Evolutionary conservation across 2,888 invertebrate genomes (phyloP).

Genomic region (Xylota segnis): DNA sequence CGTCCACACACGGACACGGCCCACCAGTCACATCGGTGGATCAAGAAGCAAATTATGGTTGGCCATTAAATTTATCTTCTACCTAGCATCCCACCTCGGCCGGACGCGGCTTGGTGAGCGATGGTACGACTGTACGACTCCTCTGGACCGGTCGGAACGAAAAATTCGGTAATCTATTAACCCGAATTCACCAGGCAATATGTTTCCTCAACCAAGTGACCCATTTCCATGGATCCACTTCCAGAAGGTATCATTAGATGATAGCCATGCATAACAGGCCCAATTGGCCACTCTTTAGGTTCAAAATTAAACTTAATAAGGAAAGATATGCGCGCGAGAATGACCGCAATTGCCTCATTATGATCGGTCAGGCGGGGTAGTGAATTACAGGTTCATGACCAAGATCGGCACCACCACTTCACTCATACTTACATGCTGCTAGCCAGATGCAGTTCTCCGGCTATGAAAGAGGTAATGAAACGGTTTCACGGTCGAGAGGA

Average conservation of each 20-base stretch:
- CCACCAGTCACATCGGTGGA: constrained; percentile 2
- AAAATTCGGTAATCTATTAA: constrained; percentile 58
- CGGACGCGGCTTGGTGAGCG: constrained; percentile 1
- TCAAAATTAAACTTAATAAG: constrained; percentile 52
- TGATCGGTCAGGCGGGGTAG: constrained; percentile 64
- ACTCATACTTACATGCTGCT: constrained; percentile 1
- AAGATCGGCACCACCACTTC: constrained; percentile 26
- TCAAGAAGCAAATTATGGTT: constrained; percentile 19
- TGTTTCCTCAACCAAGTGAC: constrained; percentile 56
- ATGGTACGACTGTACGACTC: constrained; percentile 8
- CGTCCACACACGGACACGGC: not conserved
- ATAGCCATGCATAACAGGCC: not conserved
- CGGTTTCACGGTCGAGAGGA: constrained; percentile 67
- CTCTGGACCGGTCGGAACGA: not conserved
- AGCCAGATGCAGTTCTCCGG: constrained; percentile 34
- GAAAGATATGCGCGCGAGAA: constrained; percentile 45
- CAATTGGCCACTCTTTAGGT: constrained; percentile 36
- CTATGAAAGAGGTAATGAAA: constrained; percentile 53
- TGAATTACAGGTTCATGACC: constrained; percentile 73
- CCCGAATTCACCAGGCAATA: constrained; percentile 41
- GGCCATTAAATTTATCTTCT: constrained; percentile 17
- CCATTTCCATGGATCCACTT: constrained; percentile 26
- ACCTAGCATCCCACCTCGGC: constrained; percentile 6
- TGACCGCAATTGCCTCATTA: constrained; percentile 70
- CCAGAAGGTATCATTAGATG: constrained; percentile 46